Base-by-base conservation (phyloP, 2,888 invertebrate genomes). In the Chouioia cunea region DNA sequence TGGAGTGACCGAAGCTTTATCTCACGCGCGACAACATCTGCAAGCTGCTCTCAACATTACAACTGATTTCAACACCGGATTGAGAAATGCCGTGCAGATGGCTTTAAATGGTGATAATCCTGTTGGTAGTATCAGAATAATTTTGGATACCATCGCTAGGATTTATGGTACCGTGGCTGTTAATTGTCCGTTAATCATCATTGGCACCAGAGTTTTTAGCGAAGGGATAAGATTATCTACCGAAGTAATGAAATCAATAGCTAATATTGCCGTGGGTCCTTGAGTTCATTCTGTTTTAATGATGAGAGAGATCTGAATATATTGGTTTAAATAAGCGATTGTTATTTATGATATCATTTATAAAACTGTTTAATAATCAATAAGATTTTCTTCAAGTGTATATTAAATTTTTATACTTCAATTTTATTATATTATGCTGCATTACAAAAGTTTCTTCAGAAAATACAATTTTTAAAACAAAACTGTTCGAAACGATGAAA, bases 141-240 rank as follows among this genome's bases (percentile, higher is more conserved):
- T 79, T 1, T 56, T 74, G 15, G 44, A 62, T 46, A 76, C 78
- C 0, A 75, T 79, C 22, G 43, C 75, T 1, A 65, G 71, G 16
- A 66, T 74, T 57, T 79, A 78, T 53, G 43, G 71, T 6, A 72
- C 65, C 14, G 75, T 75, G 0, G 78, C 78, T 0, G 68, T 44
- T 12, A 76, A 76, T 52, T 77, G 78, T 58, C 78, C 78, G 4
- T 23, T 76, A 4, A 53, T 78, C 15, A 47, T 76, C 1, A 52
- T 77, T 23, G 76, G 76, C 3, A 6, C 18, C 53, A 72, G 77
- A 2, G 77, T 79, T 15, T 20, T 77, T 10, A 68, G 68, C 43
- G 78, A 79, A 59, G 78, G 78, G 12, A 54, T 77, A 14, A 70
- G 77, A 16, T 69, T 79, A 4, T 70, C 73, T 12, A 22, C 44